Evolutionary conservation across 2,797 vertebrate species (phyloP), one percentile per base, ranked within the genome.

Genomic region (Cephalopachus bancanus): DNA sequence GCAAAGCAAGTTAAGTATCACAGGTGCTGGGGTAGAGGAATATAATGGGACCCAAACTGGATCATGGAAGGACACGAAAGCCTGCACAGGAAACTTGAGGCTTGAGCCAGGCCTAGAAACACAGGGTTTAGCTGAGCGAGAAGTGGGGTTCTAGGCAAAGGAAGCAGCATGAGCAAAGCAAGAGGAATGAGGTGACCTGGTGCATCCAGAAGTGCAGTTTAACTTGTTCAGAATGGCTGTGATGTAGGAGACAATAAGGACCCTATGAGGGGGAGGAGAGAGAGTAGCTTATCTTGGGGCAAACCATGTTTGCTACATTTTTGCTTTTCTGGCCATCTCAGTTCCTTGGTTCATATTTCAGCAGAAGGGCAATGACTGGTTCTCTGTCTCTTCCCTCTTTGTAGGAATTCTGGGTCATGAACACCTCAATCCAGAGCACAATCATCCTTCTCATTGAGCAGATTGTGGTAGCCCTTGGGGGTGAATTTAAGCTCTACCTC

Each of bases 341-440:
- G 33, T 90, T 94, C 83, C 79, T 85, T 33, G 37, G 11, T 95
- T 94, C 55, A 11, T 62, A 8, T 49, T 78, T 83, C 44, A 75
- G 53, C 64, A 55, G 15, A 89, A 49, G 14, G n/a, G 15, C 14
- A 11, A 37, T 91, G 22, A 59, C 67, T 93, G 15, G n/a, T 69
- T 7, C 55, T 85, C 76, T 88, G 16, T 55, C 1, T 85, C 69
- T 97, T 44, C 94, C 62, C 44, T 85, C 96, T 69, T 51, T 97
- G 0, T 94, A 99, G 99, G 99, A 99, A 97, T 99, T 99, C 98
- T 99, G 99, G 99, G 99, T 99, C 49, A 99, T 99, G 94, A 99
- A 99, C 98, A 99, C 99, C 96, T 99, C 99, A 28, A 99, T 99
- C 98, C 99, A 99, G 98, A 99, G 99, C 98, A 99, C 99, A 1